phyloP scores from a whole-genome alignment of 2,888 invertebrate genomes.

The Melipona bicolor region DNA sequence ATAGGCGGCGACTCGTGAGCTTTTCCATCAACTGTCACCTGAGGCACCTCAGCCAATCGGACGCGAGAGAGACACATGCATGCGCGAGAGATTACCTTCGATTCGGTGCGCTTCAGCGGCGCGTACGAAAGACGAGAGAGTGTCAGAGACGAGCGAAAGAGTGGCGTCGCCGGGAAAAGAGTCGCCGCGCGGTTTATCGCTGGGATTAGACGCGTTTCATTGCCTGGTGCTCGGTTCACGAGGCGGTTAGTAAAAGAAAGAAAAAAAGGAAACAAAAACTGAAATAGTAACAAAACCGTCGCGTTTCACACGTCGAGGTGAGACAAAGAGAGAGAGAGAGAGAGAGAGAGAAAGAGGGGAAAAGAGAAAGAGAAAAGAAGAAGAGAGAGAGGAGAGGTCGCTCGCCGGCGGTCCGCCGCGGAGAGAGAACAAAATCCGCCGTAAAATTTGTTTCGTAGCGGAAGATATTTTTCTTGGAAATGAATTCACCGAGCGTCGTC shows the following conservation, averaged over 20 bases:
- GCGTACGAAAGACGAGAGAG: conserved; percentile 1
- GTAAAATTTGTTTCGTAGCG: conserved; percentile 72
- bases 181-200: conserved; percentile 49
- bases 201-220: conserved; percentile 59
- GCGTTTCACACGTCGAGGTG: background rate
- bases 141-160: conserved; percentile 38
- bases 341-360: conserved; percentile 2
- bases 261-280: too few relatives aligned
- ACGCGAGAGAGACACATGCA: background rate
- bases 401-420: conserved; percentile 40
- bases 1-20: background rate
- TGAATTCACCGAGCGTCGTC: conserved; percentile 69
- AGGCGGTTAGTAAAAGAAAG: background rate
- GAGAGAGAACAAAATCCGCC: conserved; percentile 62
- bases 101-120: conserved; percentile 19
- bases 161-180: conserved; percentile 38
- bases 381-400: background rate
- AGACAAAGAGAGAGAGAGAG: background rate
- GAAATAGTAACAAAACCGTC: conserved; percentile 11
- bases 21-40: conserved; percentile 1
- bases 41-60: conserved; percentile 13
- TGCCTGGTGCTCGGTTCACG: conserved; percentile 28
- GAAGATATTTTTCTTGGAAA: conserved; percentile 74
- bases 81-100: conserved; percentile 28
- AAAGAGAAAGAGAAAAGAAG: background rate